Percentiles rank a stretch among this genome's conserved stretches.
Evolutionary conservation across 92 coral and sea anemone genomes (phyloP).

Genomic region (Parazoanthus darwini): DNA sequence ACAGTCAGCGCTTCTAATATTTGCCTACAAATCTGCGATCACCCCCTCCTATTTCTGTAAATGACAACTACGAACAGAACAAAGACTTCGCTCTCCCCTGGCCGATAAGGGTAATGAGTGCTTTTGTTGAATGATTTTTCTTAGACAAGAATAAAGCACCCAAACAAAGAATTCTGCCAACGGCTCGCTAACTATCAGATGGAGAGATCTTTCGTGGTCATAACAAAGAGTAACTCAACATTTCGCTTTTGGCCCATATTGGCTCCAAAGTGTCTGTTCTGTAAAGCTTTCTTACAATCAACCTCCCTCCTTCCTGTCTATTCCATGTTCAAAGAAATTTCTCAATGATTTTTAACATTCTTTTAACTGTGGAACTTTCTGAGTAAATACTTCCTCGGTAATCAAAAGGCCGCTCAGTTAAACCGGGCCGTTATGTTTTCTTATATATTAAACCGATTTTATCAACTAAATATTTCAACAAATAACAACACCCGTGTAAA

Average conservation of each 20-base stretch:
- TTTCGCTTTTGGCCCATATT: slow-evolving; percentile 9
- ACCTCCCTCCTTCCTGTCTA: slow-evolving; percentile 2
- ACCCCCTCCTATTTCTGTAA: slow-evolving; percentile 6
- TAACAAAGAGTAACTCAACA: slow-evolving; percentile 13
- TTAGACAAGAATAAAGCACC: slow-evolving; percentile 8
- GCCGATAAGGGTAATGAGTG: slow-evolving; percentile 17
- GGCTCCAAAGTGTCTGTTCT: slow-evolving; percentile 40
- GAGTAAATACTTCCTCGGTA: background rate
- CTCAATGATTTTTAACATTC: background rate
- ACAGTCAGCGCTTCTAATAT: background rate
- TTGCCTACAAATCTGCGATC: background rate
- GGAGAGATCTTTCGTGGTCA: slow-evolving; percentile 14
- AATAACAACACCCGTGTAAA: background rate
- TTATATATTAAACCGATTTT: background rate
- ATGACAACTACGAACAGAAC: background rate
- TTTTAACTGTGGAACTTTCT: background rate
- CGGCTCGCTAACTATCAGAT: slow-evolving; percentile 34
- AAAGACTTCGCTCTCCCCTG: background rate
- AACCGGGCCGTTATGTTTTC: slow-evolving; percentile 7
- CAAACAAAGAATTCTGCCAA: slow-evolving; percentile 30
- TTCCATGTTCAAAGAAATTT: slow-evolving; percentile 4
- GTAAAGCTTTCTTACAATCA: background rate
- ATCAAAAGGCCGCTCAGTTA: background rate
- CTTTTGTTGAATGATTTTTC: background rate
- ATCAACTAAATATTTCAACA: slow-evolving; percentile 3